Evolutionary conservation across 1,140 invertebrate genomes (phyloP).

Genomic region (Drosophila melanica): DNA sequence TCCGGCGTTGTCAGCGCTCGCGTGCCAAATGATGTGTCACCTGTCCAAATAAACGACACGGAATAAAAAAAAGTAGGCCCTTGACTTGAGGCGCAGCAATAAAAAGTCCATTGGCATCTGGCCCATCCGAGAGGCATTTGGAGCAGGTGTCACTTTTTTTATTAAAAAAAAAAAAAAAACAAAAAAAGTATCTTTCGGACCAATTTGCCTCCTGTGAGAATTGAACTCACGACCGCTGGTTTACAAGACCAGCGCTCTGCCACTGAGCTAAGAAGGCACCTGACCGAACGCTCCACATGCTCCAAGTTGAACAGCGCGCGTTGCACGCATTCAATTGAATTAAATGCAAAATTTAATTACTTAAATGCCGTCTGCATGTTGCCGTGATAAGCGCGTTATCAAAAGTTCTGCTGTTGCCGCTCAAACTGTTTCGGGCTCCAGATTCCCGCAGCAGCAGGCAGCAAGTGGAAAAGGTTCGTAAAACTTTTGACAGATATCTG

Average conservation of each 20-base stretch:
- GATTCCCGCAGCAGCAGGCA: slow-evolving; percentile 24
- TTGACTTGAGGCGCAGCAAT: slow-evolving; percentile 10
- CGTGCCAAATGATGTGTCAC: slow-evolving; percentile 77
- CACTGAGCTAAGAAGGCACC: slow-evolving; percentile 47
- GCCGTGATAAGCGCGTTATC: slow-evolving; percentile 44
- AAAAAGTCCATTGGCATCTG: slow-evolving; percentile 44
- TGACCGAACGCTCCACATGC: slow-evolving; percentile 93
- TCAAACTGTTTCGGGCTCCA: slow-evolving; percentile 27
- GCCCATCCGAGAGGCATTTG: neutral
- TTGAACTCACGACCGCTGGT: slow-evolving; percentile 96
- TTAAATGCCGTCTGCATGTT: slow-evolving; percentile 67
- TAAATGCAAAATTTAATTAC: slow-evolving; percentile 72
- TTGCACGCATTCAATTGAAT: slow-evolving; percentile 56
- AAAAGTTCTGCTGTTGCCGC: slow-evolving; percentile 9
- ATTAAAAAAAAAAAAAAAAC: too few relatives aligned
- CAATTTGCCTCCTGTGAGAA: slow-evolving; percentile 90
- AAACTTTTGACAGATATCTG: slow-evolving; percentile 48
- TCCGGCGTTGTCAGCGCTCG: slow-evolving; percentile 57
- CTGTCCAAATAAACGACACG: slow-evolving; percentile 13
- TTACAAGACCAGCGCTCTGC: slow-evolving; percentile 90
- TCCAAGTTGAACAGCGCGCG: slow-evolving; percentile 85
- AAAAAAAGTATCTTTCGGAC: neutral
- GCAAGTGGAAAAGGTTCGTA: slow-evolving; percentile 15
- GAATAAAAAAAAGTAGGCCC: slow-evolving; percentile 4
- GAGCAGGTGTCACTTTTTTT: too few relatives aligned